These are phyloP conservation scores for Eumaeus atala DNA, from an alignment of 1,140 invertebrate species.

Conservation along the genomic window DNA sequence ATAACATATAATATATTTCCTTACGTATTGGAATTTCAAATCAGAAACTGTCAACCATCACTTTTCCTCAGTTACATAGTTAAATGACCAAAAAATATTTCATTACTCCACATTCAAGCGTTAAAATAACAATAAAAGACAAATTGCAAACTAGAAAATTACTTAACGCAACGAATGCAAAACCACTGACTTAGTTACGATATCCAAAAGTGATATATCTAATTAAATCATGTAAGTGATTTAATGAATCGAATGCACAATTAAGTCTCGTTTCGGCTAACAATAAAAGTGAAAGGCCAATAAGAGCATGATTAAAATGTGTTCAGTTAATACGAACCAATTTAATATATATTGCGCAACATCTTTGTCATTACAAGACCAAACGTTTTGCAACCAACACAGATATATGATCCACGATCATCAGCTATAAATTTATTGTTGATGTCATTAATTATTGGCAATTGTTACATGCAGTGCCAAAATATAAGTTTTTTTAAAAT, in stretches of 20 bases:
- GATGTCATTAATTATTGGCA: conserved; percentile 17
- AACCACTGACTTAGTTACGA: not conserved
- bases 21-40: no score
- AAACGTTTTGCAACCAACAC: conserved; percentile 49
- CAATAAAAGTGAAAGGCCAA: conserved; percentile 63
- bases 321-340: conserved; percentile 59
- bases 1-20: no score
- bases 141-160: not conserved
- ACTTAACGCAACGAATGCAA: not conserved
- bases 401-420: conserved; percentile 20
- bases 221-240: conserved; percentile 1
- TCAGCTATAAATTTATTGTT: conserved; percentile 41
- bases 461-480: no score
- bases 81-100: no score
- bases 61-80: no score
- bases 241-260: conserved; percentile 20
- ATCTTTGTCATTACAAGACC: conserved; percentile 48
- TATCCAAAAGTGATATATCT: not conserved
- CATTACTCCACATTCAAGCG: no score
- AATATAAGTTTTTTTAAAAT: no score
- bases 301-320: conserved; percentile 50
- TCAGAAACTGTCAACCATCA: no score
- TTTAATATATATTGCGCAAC: conserved; percentile 66
- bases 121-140: no score
- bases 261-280: conserved; percentile 24